These are phyloP conservation scores for Eufriesea mexicana DNA, from an alignment of 1,140 invertebrate genomes.

Conservation along the genomic window DNA sequence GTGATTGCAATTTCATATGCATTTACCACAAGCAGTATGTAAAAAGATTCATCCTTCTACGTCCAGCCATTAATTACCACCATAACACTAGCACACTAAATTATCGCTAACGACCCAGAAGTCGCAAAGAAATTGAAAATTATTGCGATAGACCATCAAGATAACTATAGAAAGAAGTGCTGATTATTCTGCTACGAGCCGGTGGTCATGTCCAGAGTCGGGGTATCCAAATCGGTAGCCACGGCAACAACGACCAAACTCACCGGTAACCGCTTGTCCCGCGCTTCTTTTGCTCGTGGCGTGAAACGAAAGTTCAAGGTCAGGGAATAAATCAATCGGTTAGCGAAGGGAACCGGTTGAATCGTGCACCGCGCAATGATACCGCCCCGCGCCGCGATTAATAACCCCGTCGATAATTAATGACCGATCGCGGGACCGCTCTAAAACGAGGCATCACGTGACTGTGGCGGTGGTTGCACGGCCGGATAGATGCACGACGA, in stretches of 20 bases:
- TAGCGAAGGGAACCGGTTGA: constrained; percentile 45
- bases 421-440: constrained; percentile 51
- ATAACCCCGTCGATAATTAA: constrained; percentile 62
- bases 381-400: constrained; percentile 55
- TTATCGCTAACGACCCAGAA: no score
- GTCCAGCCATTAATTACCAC: no score
- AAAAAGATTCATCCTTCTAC: no score
- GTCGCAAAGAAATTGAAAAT: no score
- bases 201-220: constrained; percentile 11
- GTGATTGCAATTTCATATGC: no score
- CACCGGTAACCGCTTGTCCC: constrained; percentile 28
- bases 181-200: neutral
- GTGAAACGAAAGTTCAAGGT: constrained; percentile 61
- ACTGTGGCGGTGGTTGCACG: neutral
- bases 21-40: no score
- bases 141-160: no score
- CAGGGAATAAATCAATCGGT: constrained; percentile 63
- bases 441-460: constrained; percentile 40
- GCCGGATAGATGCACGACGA: constrained; percentile 41
- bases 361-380: constrained; percentile 55
- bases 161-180: no score
- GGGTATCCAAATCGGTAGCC: constrained; percentile 67
- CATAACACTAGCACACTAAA: no score
- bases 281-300: constrained; percentile 39
- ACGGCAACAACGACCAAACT: constrained; percentile 80